Evolutionary conservation across 1,140 invertebrate genomes (phyloP).

Genomic region (Harpegnathos saltator): DNA sequence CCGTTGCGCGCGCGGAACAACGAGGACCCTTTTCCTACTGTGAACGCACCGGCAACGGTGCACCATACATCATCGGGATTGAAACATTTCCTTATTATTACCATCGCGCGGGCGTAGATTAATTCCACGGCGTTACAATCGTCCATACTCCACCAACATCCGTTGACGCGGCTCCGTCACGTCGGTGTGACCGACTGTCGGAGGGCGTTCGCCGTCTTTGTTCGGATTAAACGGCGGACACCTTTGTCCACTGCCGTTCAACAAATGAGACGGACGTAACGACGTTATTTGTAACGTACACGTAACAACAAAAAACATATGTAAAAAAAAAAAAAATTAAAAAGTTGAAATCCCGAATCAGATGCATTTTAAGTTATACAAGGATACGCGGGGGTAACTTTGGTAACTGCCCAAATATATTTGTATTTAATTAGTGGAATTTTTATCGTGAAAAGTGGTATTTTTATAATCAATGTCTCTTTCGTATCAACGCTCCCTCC

Average conservation of each 20-base stretch:
- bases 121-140: slow-evolving; percentile 82
- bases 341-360: too few relatives aligned
- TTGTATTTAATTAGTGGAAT: slow-evolving; percentile 1
- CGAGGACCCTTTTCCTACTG: slow-evolving; percentile 70
- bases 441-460: neutral
- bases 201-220: slow-evolving; percentile 77
- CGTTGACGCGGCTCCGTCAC: slow-evolving; percentile 65
- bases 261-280: slow-evolving; percentile 3
- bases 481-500: too few relatives aligned
- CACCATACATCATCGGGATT: slow-evolving; percentile 85
- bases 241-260: slow-evolving; percentile 61
- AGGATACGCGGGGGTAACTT: too few relatives aligned
- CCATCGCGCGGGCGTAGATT: slow-evolving; percentile 85
- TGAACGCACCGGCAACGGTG: slow-evolving; percentile 67
- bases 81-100: slow-evolving; percentile 87
- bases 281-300: neutral
- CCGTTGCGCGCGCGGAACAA: slow-evolving; percentile 65
- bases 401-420: neutral
- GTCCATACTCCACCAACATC: slow-evolving; percentile 65
- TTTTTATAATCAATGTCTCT: too few relatives aligned
- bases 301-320: neutral
- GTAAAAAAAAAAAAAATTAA: neutral
- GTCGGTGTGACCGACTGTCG: slow-evolving; percentile 53
- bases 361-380: too few relatives aligned
- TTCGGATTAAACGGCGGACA: slow-evolving; percentile 78